A percentile compares a stretch with the other conserved stretches of the same genome.
Evolutionary conservation across 2,888 invertebrate species (phyloP).

Genomic region (Oxyscelio sp.): DNA sequence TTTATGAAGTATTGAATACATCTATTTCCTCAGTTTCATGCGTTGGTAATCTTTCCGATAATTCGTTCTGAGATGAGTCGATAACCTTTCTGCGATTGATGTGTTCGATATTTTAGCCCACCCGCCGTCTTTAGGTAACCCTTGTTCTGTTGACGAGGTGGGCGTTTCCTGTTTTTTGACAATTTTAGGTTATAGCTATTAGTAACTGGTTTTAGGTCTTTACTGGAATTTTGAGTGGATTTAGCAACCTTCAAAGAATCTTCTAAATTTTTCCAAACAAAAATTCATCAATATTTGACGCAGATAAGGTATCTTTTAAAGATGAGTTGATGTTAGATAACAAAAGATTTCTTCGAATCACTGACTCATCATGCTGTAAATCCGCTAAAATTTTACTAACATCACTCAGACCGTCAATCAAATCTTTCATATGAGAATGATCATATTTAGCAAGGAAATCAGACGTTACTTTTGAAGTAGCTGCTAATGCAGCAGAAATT

Average conservation of each 20-base stretch:
- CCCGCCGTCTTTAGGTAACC: too few relatives aligned
- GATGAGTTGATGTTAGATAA: background rate
- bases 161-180: background rate
- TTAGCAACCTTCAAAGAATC: background rate
- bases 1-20: too few relatives aligned
- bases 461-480: background rate
- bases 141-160: background rate
- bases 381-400: slow-evolving; percentile 49
- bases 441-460: background rate
- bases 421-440: background rate
- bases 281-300: too few relatives aligned
- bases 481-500: slow-evolving; percentile 36
- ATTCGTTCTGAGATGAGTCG: too few relatives aligned
- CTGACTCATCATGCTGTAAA: slow-evolving; percentile 38
- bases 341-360: background rate
- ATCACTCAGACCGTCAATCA: slow-evolving; percentile 39
- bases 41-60: too few relatives aligned
- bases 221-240: background rate
- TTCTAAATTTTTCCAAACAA: background rate
- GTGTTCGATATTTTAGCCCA: too few relatives aligned
- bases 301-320: background rate
- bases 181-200: background rate
- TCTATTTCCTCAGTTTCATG: too few relatives aligned
- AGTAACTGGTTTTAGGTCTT: background rate
- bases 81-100: too few relatives aligned